These are phyloP conservation scores for Odontothrips loti DNA, from an alignment of 2,888 invertebrate genomes.

Conservation along the genomic window DNA sequence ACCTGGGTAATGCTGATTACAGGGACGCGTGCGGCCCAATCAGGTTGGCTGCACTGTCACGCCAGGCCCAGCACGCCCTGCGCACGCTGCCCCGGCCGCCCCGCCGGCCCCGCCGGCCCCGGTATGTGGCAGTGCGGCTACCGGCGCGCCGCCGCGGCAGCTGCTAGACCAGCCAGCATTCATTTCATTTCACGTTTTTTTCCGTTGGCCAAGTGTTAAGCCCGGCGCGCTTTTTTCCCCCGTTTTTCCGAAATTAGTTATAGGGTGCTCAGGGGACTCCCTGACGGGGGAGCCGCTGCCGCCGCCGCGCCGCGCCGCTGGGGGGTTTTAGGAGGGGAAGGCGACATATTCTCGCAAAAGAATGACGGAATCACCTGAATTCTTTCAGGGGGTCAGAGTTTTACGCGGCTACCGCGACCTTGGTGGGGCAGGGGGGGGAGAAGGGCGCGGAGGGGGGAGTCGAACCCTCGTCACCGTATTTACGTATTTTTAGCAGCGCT, in stretches of 20 bases:
- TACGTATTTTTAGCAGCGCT: constrained; percentile 23
- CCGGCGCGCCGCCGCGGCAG: background rate
- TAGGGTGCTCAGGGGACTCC: background rate
- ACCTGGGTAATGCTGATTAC: too few species aligned
- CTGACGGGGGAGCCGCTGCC: background rate
- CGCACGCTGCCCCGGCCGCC: background rate
- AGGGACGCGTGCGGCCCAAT: background rate
- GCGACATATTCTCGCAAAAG: constrained; percentile 12
- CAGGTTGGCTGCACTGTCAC: background rate
- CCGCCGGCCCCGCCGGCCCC: background rate
- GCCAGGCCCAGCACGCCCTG: background rate
- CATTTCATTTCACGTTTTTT: background rate
- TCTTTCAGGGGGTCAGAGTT: constrained; percentile 22
- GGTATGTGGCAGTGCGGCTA: background rate
- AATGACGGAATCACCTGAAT: constrained; percentile 26
- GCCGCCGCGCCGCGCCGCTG: background rate
- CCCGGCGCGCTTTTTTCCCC: constrained; percentile 18
- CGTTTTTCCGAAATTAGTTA: constrained; percentile 22
- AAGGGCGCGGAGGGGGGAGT: background rate
- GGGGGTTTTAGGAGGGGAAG: background rate
- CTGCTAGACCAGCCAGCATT: background rate
- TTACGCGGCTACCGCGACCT: constrained; percentile 7
- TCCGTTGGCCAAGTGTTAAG: constrained; percentile 24
- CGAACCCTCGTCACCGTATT: constrained; percentile 11
- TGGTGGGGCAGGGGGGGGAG: constrained; percentile 1